Evolutionary conservation across 1,140 invertebrate genomes (phyloP).

Genomic region (Branchinecta lynchi): DNA sequence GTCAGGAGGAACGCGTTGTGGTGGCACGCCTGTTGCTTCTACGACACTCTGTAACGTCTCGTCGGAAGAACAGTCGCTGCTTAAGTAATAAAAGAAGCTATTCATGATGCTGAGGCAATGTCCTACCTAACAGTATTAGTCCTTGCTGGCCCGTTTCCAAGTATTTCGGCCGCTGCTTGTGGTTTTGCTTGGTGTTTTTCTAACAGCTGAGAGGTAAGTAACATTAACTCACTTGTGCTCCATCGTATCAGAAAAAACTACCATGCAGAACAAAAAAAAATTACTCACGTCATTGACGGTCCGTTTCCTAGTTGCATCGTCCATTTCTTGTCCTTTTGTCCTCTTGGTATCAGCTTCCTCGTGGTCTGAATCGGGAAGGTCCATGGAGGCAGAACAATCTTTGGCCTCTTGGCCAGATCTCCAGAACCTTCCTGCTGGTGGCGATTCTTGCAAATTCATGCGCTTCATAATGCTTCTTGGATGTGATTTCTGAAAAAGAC

Average conservation of each 20-base stretch:
- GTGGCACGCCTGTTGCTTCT: no score
- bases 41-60: no score
- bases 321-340: neutral
- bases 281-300: constrained; percentile 4
- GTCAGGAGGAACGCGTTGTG: no score
- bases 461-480: neutral
- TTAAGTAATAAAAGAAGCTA: no score
- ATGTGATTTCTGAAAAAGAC: constrained; percentile 1
- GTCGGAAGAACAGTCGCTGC: no score
- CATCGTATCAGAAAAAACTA: neutral
- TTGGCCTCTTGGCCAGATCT: neutral
- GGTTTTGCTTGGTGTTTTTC: no score
- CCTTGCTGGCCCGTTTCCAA: no score
- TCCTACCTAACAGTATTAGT: no score
- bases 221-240: neutral
- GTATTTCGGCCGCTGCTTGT: no score
- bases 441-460: neutral
- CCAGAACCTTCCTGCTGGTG: neutral
- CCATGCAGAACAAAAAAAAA: neutral
- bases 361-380: neutral
- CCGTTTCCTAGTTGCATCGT: neutral
- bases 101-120: no score
- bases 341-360: neutral
- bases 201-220: neutral
- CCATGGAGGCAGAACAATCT: neutral